Evolutionary conservation across 2,888 invertebrate genomes (phyloP), one percentile per base, ranked within the genome.

Genomic region (Laspeyria flexula): DNA sequence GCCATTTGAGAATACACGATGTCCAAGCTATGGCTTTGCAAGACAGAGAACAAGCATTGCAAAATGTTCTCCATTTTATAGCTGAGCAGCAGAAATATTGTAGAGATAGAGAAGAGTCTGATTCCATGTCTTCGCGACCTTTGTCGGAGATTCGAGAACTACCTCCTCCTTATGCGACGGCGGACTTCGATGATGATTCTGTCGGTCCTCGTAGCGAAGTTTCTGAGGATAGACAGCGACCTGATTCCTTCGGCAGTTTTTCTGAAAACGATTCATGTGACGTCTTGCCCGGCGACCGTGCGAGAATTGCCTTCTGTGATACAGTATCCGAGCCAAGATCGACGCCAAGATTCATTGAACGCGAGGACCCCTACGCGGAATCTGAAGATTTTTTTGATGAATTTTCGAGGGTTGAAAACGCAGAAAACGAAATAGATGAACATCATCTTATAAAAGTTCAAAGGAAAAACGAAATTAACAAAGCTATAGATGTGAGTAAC

Each of bases 21-120:
- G 87, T 88, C 13, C 91, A 88, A 75, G 84, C 89, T 11, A 84
- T 91, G 81, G 87, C 87, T 9, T 70, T 90, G 35, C 93, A 94
- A 45, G 96, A 95, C 61, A 90, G 95, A 39, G 95, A 96, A 76
- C 94, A 94, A 69, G 95, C 95, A 0, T 86, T 96, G 23, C 96
- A 96, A 74, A 96, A 95, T 71, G 96, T 96, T 1, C 88, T 96
- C 3, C 94, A 95, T 50, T 96, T 96, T 79, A 95, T 96, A 64
- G 96, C 95, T 3, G 96, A 96, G 68, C 96, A 96, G 76, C 96
- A 96, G 71, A 95, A 95, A 75, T 96, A 96, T 77, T 94, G 94
- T 66, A 90, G 93, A 42, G 92, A 93, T 61, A 86, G 94, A 63
- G 94, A 94, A 75, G 93, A 93, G 55, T 89, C 93, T 39, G 94